These are phyloP conservation scores for Oscheius sp. DNA, from an alignment of 2,888 invertebrate genomes.

Conservation along the genomic window DNA sequence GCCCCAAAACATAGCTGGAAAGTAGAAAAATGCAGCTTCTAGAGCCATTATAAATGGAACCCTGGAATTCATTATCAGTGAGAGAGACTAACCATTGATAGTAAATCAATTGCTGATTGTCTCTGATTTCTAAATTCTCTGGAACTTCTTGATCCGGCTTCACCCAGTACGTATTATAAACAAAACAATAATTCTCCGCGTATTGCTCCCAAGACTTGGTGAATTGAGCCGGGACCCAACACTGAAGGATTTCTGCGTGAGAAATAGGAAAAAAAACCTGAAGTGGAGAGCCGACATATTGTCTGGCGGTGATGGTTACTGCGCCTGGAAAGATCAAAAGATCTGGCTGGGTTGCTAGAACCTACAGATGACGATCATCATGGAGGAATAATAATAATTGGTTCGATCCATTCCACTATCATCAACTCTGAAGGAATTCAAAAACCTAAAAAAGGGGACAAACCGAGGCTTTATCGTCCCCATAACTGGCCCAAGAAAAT, in stretches of 20 bases:
- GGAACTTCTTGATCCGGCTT: conserved; percentile 63
- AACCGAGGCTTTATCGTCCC: conserved; percentile 54
- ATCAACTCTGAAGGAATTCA: conserved; percentile 37
- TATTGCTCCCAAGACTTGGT: conserved; percentile 67
- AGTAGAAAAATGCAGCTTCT: conserved; percentile 65
- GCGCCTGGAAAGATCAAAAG: too few species aligned
- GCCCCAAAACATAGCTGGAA: conserved; percentile 51
- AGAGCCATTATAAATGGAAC: conserved; percentile 68
- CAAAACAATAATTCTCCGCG: conserved; percentile 69
- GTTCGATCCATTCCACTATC: conserved; percentile 61
- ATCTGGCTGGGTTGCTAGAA: too few species aligned
- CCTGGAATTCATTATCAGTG: background rate
- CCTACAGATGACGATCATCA: conserved; percentile 57
- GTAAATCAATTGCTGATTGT: conserved; percentile 63
- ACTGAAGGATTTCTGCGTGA: too few species aligned
- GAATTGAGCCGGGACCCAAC: conserved; percentile 68
- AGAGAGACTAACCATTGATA: conserved; percentile 56
- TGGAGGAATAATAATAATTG: conserved; percentile 66
- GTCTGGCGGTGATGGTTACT: conserved; percentile 59
- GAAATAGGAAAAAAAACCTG: too few species aligned
- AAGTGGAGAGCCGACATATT: conserved; percentile 68
- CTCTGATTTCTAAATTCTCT: conserved; percentile 47
- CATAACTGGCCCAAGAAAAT: conserved; percentile 51
- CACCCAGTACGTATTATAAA: conserved; percentile 69
- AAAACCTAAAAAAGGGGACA: conserved; percentile 20